phyloP scores from a whole-genome alignment of 2,797 vertebrate genomes.

The Propithecus deckenii region DNA sequence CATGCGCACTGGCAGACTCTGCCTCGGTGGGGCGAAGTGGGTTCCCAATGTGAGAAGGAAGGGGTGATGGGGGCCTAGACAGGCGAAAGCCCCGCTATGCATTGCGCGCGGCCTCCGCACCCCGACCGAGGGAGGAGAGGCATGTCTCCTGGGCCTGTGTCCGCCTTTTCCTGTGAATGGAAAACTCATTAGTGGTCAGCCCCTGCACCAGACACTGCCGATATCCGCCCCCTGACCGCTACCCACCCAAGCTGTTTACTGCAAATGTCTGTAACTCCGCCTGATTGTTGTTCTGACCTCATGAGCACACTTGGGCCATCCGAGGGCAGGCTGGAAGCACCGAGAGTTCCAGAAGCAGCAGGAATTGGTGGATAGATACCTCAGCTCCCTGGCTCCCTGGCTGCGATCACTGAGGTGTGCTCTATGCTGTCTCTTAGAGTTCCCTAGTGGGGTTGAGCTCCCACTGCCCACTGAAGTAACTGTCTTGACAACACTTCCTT shows the following conservation, averaged over 20 bases:
- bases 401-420: not conserved
- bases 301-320: not conserved
- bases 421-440: not conserved
- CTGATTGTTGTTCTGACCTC: not conserved
- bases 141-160: not conserved
- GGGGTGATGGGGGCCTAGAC: not conserved
- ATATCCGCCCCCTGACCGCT: not conserved
- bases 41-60: not conserved
- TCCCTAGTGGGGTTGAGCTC: not conserved
- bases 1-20: not conserved
- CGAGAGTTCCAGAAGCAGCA: not conserved
- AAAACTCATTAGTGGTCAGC: not conserved
- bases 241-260: not conserved
- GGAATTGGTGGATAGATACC: not conserved
- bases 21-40: not conserved
- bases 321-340: rapidly evolving
- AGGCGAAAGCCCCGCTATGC: not conserved
- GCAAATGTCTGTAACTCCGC: not conserved
- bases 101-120: rapidly evolving
- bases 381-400: not conserved
- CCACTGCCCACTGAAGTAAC: not conserved
- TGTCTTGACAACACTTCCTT: not conserved
- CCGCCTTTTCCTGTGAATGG: slow-evolving; percentile 26
- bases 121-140: not conserved
- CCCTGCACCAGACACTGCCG: not conserved